Base-by-base conservation (phyloP, 2,797 vertebrate genomes). In the Sebastes flavidus region DNA sequence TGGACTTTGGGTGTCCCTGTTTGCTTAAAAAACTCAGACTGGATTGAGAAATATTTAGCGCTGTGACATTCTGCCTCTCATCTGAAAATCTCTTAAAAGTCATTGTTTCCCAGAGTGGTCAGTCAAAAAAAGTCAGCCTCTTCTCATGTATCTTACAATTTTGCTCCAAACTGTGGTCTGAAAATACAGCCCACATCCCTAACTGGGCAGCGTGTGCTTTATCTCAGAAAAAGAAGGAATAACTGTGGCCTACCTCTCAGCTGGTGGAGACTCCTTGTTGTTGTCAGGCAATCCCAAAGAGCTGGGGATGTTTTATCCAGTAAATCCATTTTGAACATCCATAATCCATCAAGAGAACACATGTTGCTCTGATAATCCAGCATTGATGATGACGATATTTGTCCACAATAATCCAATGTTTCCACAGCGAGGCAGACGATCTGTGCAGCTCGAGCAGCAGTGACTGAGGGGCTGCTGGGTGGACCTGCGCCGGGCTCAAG, bases 221-320 rank as follows among this genome's bases (percentile, higher is more conserved):
- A 5, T 55, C 14, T 59, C 4, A 7, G 13, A 67, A 38, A 38
- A 71, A 55, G 22, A 16, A 38, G 4, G 4, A 73, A 38, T 24
- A 63, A 63, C 1, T 18, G 16, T 18, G 63, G 25, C 91, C 75
- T 91, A 93, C 93, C 91, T 91, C 24, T 87, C 46, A 60, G 49
- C 14, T 11, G 29, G 1, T 59, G 56, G 60, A 72, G 65, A 34
- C 32, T 74, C 32, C 7, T 52, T 32, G 10, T 20, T 34, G 49
- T 29, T 60, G 78, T 62, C 63, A 58, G 36, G 22, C 8, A 25
- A 14, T 68, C 49, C 25, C 14, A 61, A 54, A 16, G 3, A 66
- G 6, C 18, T 11, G 58, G 11, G 32, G 58, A 14, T 49, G 5
- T 61, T 77, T 72, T 8, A 58, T 56, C 63, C 13, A 2, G 24